Conservation (phyloP, 2,113 vertebrate genomes). For the Scomber scombrus region DNA sequence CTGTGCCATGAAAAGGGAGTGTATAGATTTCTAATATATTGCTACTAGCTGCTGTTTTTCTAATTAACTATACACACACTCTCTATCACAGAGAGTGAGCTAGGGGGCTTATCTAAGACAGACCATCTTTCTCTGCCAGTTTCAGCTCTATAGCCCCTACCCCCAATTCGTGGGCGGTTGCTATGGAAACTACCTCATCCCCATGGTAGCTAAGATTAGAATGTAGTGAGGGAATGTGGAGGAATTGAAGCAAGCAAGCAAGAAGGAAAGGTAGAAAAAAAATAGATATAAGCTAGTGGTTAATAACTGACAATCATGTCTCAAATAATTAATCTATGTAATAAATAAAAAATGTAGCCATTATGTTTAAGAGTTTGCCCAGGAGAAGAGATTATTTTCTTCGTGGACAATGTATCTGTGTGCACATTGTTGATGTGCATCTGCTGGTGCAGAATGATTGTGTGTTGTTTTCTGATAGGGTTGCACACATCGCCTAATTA, state of each 20-base stretch:
- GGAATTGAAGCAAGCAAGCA: conserved; percentile 8
- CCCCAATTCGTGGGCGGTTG: conserved; percentile 79
- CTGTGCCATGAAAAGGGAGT: neutral
- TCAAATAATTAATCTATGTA: neutral
- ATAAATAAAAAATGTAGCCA: neutral
- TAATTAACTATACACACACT: conserved; percentile 39
- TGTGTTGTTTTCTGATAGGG: neutral
- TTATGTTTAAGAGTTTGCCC: neutral
- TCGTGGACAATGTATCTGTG: neutral
- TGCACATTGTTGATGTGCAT: conserved; percentile 8
- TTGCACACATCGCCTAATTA: conserved; percentile 24
- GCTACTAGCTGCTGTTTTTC: conserved; percentile 53
- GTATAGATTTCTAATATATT: conserved; percentile 33
- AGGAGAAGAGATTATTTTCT: neutral
- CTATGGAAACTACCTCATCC: conserved; percentile 82
- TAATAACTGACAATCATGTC: neutral
- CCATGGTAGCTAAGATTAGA: conserved; percentile 52
- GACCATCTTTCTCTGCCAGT: conserved; percentile 74
- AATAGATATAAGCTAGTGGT: neutral
- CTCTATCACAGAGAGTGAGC: conserved; percentile 18
- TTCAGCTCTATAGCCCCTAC: conserved; percentile 63
- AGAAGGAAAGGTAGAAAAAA: conserved; percentile 11
- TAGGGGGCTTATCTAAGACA: conserved; percentile 62
- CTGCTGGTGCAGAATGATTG: neutral
- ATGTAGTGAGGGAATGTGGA: conserved; percentile 60